These are phyloP conservation scores for Gandaritis pyraliata DNA, from an alignment of 2,888 invertebrate species.

Conservation along the genomic window DNA sequence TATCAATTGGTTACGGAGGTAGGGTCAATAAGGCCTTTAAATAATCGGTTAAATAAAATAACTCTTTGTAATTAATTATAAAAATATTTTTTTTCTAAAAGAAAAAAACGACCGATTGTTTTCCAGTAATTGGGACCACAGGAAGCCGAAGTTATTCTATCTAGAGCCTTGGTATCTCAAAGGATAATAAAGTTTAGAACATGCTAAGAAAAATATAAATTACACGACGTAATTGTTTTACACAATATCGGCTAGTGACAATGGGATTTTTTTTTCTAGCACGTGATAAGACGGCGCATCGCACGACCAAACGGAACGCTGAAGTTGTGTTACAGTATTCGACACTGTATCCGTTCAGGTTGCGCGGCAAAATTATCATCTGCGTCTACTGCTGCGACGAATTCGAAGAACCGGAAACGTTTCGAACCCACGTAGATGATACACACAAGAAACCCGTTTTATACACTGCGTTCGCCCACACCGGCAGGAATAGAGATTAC, in stretches of 20 bases:
- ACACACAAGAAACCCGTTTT: conserved; percentile 61
- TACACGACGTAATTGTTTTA: not conserved
- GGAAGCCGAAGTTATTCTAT: not conserved
- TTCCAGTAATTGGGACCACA: too few species aligned
- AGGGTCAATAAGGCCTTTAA: too few species aligned
- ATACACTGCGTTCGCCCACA: conserved; percentile 68
- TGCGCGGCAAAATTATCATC: conserved; percentile 62
- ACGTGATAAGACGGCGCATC: conserved; percentile 18
- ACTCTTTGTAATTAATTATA: too few species aligned
- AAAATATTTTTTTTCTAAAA: too few species aligned
- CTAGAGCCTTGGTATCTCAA: not conserved
- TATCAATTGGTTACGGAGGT: too few species aligned
- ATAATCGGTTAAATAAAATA: too few species aligned
- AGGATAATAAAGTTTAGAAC: not conserved
- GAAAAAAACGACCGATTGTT: too few species aligned
- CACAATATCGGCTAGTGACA: conserved; percentile 19
- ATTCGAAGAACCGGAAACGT: conserved; percentile 62
- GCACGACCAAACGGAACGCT: conserved; percentile 65
- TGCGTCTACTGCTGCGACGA: conserved; percentile 77
- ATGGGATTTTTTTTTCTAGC: conserved; percentile 71
- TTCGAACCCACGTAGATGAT: conserved; percentile 62
- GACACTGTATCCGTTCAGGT: conserved; percentile 75
- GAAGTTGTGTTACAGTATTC: conserved; percentile 72
- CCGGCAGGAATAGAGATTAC: conserved; percentile 58
- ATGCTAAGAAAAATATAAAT: too few species aligned